Conservation (phyloP, 2,113 vertebrate genomes). For the Carassius auratus region DNA sequence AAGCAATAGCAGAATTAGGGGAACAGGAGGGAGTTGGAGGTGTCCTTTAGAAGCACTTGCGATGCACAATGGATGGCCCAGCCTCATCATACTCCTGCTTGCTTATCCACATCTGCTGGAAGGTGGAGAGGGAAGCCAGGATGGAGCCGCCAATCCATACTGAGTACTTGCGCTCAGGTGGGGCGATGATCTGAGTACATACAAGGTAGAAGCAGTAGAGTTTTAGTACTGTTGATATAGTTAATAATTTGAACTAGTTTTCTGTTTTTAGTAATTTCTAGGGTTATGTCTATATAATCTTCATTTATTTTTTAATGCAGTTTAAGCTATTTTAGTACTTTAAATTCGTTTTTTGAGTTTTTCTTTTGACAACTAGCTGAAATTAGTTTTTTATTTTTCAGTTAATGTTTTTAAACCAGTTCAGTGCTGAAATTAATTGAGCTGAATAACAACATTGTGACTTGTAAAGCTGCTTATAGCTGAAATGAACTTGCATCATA, state of each 20-base stretch:
- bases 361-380: too few species aligned
- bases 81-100: constrained; percentile 98
- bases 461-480: not conserved
- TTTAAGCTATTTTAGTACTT: too few species aligned
- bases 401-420: not conserved
- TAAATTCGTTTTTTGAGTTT: too few species aligned
- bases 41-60: constrained; percentile 90
- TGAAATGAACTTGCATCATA: too few species aligned
- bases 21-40: constrained; percentile 18
- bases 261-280: constrained; percentile 3
- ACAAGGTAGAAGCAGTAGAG: not conserved
- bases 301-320: constrained; percentile 44
- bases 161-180: constrained; percentile 95
- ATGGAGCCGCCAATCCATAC: constrained; percentile 98
- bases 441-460: not conserved
- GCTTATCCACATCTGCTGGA: constrained; percentile 99
- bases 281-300: not conserved
- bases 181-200: constrained; percentile 88
- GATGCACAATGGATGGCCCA: constrained; percentile 95
- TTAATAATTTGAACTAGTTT: not conserved
- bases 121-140: constrained; percentile 95
- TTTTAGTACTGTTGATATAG: not conserved
- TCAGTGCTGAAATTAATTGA: not conserved
- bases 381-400: too few species aligned
- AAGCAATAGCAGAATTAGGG: constrained; percentile 55